Evolutionary conservation across 2,888 invertebrate species (phyloP).

Genomic region (Amphipoea lucens): DNA sequence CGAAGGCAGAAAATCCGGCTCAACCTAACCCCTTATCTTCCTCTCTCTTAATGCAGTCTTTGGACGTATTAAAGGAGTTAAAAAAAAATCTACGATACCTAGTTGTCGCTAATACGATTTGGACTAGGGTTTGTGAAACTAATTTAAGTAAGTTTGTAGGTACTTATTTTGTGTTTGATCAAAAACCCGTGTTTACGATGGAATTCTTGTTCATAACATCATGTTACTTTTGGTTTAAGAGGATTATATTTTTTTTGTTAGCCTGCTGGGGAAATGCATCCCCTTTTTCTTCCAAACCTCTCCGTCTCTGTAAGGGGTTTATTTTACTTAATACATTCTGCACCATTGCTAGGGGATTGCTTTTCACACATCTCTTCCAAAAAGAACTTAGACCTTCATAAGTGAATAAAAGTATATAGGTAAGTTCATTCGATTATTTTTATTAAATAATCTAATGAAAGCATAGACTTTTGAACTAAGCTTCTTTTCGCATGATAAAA

Average conservation of each 20-base stretch:
- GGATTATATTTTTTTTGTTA: too few species aligned
- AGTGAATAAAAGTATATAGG: not conserved
- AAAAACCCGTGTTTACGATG: not conserved
- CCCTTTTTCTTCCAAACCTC: not conserved
- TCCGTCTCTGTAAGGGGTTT: not conserved
- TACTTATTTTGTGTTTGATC: not conserved
- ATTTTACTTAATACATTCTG: not conserved
- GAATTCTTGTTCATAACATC: not conserved
- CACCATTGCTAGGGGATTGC: not conserved
- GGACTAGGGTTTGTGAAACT: not conserved
- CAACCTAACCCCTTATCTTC: slow-evolving; percentile 29
- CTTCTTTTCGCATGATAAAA: not conserved
- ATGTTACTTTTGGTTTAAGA: not conserved
- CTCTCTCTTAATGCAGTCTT: slow-evolving; percentile 19
- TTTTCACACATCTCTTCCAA: not conserved
- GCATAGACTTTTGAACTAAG: not conserved
- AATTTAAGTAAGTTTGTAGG: not conserved
- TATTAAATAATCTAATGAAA: not conserved
- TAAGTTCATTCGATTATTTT: not conserved
- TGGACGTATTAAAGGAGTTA: slow-evolving; percentile 15
- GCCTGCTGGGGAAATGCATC: not conserved
- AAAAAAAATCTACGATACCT: slow-evolving; percentile 19
- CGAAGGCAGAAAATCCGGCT: slow-evolving; percentile 37
- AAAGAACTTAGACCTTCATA: not conserved
- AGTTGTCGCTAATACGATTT: not conserved